Percentiles rank a stretch among this genome's conserved stretches.
Conservation (phyloP, 53 echinoderm and acorn worm species). For the Actinopyga echinites region DNA sequence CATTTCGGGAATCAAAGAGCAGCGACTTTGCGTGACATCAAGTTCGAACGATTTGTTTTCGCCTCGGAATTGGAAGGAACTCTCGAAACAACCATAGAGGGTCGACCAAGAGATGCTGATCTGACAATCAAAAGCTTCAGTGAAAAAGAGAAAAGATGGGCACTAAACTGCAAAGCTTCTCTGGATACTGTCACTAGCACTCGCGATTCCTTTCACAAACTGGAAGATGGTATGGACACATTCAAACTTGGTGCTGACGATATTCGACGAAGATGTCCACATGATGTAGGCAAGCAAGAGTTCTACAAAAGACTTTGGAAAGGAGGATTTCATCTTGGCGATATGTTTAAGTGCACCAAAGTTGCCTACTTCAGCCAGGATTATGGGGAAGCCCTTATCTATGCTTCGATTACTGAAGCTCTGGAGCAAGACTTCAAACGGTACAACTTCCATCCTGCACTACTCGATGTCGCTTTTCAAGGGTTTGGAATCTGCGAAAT, state of each 20-base stretch:
- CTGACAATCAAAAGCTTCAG: slow-evolving; percentile 82
- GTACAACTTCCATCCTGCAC: slow-evolving; percentile 88
- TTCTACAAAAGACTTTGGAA: slow-evolving; percentile 84
- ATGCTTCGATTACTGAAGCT: slow-evolving; percentile 78
- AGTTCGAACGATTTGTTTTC: slow-evolving; percentile 93
- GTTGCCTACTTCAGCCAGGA: slow-evolving; percentile 94
- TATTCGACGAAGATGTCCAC: slow-evolving; percentile 84
- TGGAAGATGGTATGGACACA: slow-evolving; percentile 73
- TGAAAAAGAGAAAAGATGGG: slow-evolving; percentile 75
- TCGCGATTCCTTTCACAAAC: slow-evolving; percentile 68
- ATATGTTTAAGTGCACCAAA: slow-evolving; percentile 79
- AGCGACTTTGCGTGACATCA: slow-evolving; percentile 72
- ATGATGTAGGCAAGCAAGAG: slow-evolving; percentile 80
- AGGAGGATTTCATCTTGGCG: slow-evolving; percentile 93
- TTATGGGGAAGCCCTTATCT: slow-evolving; percentile 83
- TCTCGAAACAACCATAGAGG: slow-evolving; percentile 78
- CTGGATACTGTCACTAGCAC: slow-evolving; percentile 73
- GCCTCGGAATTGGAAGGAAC: slow-evolving; percentile 68
- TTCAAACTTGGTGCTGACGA: slow-evolving; percentile 84
- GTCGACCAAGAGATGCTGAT: slow-evolving; percentile 74
- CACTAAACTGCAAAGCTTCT: slow-evolving; percentile 73
- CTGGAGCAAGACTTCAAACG: slow-evolving; percentile 79
- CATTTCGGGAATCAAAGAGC: slow-evolving; percentile 57
- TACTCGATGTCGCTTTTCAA: slow-evolving; percentile 89
- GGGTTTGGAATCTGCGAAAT: slow-evolving; percentile 94